Conservation (phyloP, 2,113 vertebrate genomes). For the Colius striatus region DNA sequence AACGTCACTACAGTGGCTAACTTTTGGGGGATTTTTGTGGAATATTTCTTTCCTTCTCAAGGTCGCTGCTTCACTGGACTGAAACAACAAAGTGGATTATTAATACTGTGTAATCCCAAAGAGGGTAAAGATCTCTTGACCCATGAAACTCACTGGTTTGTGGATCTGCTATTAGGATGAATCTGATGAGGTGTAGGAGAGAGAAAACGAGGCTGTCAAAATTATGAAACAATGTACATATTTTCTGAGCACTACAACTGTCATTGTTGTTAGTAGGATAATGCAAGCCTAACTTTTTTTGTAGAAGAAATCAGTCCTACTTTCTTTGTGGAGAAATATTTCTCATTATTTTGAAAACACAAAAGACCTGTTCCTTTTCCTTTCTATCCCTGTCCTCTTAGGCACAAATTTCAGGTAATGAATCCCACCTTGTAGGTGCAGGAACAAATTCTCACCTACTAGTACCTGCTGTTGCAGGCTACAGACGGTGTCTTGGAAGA, state of each 20-base stretch:
- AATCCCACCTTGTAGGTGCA: no score
- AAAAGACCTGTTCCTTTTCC: neutral
- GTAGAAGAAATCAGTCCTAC: neutral
- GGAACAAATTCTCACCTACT: neutral
- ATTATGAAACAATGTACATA: neutral
- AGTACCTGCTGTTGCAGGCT: neutral
- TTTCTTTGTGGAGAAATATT: neutral
- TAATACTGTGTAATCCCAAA: neutral
- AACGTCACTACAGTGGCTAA: neutral
- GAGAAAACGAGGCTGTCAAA: neutral
- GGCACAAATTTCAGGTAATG: neutral
- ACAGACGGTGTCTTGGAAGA: neutral
- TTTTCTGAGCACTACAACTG: neutral
- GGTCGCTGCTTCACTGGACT: neutral
- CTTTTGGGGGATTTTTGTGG: no score
- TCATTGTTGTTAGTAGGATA: neutral
- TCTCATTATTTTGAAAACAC: neutral
- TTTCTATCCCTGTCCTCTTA: neutral
- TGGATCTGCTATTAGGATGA: neutral
- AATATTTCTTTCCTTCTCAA: neutral
- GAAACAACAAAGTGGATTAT: neutral
- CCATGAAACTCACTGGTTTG: neutral
- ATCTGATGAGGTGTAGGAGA: neutral
- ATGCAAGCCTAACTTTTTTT: neutral
- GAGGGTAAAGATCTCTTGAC: neutral